These are phyloP conservation scores for Drosophila nigrodunni DNA, from an alignment of 1,140 invertebrate genomes.

Conservation along the genomic window DNA sequence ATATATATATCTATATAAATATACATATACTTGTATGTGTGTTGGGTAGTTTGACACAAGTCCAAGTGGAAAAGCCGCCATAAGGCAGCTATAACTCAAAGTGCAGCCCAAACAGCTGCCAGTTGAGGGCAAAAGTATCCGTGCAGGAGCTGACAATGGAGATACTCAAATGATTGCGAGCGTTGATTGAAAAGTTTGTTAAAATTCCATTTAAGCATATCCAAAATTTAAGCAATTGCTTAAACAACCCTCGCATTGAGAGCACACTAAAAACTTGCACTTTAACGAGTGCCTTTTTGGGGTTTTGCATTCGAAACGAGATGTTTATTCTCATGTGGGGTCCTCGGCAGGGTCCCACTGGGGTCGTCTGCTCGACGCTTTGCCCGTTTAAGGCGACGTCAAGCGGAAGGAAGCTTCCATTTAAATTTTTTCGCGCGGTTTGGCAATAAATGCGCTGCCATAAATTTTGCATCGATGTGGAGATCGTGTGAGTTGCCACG, in stretches of 20 bases:
- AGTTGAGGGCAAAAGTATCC: constrained; percentile 44
- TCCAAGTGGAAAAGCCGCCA: constrained; percentile 66
- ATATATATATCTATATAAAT: constrained; percentile 34
- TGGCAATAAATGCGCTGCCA: constrained; percentile 76
- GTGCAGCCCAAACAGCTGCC: constrained; percentile 75
- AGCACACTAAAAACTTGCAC: constrained; percentile 51
- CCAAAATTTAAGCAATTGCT: too few relatives aligned
- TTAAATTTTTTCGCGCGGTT: constrained; percentile 61
- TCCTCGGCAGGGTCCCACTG: background rate
- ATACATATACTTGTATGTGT: constrained; percentile 17
- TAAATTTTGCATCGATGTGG: constrained; percentile 72
- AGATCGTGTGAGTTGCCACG: constrained; percentile 56
- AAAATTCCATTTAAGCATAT: too few relatives aligned
- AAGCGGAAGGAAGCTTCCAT: constrained; percentile 57
- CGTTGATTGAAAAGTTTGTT: background rate
- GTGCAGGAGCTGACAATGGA: constrained; percentile 32
- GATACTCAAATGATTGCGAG: constrained; percentile 34
- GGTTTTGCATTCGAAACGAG: constrained; percentile 46
- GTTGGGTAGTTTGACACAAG: constrained; percentile 66
- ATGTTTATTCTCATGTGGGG: constrained; percentile 18
- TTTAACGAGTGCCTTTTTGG: constrained; percentile 53
- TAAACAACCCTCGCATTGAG: constrained; percentile 13
- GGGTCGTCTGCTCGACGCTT: constrained; percentile 14
- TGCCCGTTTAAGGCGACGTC: constrained; percentile 44
- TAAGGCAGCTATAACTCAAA: constrained; percentile 77